Evolutionary conservation across 1,140 invertebrate genomes (phyloP).

Genomic region (Dreissena rostriformis): DNA sequence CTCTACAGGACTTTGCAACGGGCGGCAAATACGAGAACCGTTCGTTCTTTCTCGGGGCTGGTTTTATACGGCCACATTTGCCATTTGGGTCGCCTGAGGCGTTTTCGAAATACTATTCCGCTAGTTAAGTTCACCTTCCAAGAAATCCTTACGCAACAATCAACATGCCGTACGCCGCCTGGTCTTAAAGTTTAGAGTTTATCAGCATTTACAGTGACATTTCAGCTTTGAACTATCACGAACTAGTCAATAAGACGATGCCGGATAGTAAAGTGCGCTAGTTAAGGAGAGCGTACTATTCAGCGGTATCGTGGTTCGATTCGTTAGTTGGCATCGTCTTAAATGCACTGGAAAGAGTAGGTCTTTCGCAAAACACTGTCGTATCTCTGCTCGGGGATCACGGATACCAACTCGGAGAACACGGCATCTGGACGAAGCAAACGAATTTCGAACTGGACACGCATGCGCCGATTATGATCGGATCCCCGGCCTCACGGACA

Average conservation of each 20-base stretch:
- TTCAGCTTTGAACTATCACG: conserved; percentile 15
- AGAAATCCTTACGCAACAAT: conserved; percentile 36
- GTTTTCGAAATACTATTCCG: no score
- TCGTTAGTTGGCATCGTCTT: conserved; percentile 88
- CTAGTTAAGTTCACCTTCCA: no score
- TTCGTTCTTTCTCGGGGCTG: no score
- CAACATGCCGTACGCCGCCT: conserved; percentile 54
- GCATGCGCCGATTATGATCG: conserved; percentile 45
- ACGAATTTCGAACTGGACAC: conserved; percentile 91
- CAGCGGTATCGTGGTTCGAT: conserved; percentile 90
- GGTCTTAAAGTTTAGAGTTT: conserved; percentile 17
- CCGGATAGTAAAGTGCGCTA: conserved; percentile 40
- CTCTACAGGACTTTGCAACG: no score
- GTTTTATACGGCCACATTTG: no score
- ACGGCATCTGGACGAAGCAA: conserved; percentile 93
- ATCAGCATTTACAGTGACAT: conserved; percentile 47
- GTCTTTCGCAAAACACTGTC: conserved; percentile 86
- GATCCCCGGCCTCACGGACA: conserved; percentile 18
- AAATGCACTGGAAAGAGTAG: conserved; percentile 82
- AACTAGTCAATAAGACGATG: conserved; percentile 40
- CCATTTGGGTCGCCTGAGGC: no score
- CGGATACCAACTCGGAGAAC: conserved; percentile 94
- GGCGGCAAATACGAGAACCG: no score
- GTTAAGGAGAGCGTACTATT: conserved; percentile 85
- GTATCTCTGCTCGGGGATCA: conserved; percentile 91